phyloP scores from a whole-genome alignment of 1,140 invertebrate genomes.

The Trissolcus basalis region DNA sequence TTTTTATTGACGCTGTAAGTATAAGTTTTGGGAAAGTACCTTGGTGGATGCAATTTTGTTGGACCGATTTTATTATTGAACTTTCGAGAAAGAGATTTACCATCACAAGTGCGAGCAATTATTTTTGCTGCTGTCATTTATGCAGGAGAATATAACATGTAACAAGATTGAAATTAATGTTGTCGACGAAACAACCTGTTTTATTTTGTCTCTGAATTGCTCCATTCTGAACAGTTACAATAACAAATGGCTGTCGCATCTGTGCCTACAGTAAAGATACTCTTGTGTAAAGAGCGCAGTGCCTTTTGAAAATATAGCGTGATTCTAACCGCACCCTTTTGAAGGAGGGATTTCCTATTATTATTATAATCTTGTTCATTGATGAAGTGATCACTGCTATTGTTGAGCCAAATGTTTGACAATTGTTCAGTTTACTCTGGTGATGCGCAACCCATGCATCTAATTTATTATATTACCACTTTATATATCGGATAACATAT shows the following conservation, averaged over 20 bases:
- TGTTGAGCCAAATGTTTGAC: slow-evolving; percentile 74
- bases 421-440: slow-evolving; percentile 28
- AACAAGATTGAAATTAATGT: slow-evolving; percentile 61
- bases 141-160: not conserved
- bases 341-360: slow-evolving; percentile 65
- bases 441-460: too few species aligned
- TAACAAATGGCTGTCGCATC: slow-evolving; percentile 72
- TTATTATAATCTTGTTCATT: slow-evolving; percentile 73
- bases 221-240: slow-evolving; percentile 58
- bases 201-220: slow-evolving; percentile 60
- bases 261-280: slow-evolving; percentile 62
- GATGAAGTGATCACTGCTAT: slow-evolving; percentile 72
- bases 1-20: too few species aligned
- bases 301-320: slow-evolving; percentile 61
- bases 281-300: slow-evolving; percentile 66
- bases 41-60: too few species aligned
- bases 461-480: too few species aligned
- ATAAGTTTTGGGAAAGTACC: too few species aligned
- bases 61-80: too few species aligned
- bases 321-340: slow-evolving; percentile 57
- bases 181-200: slow-evolving; percentile 71
- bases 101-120: too few species aligned
- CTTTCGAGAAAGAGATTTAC: too few species aligned
- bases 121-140: too few species aligned
- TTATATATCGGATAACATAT: too few species aligned